These are phyloP conservation scores for Premnoplex brunnescens DNA, from an alignment of 2,797 vertebrate species.

Conservation along the genomic window DNA sequence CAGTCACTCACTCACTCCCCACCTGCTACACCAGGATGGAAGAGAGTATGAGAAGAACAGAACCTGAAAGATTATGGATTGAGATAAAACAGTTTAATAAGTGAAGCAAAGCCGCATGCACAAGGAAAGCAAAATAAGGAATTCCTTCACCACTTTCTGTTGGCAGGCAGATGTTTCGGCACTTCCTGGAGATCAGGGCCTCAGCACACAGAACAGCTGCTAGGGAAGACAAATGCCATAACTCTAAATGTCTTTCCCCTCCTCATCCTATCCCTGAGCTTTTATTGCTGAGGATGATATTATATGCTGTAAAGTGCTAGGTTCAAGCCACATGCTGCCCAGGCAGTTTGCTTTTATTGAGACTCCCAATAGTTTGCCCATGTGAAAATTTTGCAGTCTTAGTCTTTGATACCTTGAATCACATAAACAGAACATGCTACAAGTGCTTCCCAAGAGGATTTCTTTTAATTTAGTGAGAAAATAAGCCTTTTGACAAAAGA, in stretches of 20 bases:
- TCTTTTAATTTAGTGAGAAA: too few relatives aligned
- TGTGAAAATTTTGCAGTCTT: too few relatives aligned
- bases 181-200: not conserved
- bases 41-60: not conserved
- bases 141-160: not conserved
- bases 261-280: not conserved
- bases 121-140: not conserved
- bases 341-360: too few relatives aligned
- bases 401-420: too few relatives aligned
- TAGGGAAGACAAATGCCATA: not conserved
- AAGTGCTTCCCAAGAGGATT: too few relatives aligned
- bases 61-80: not conserved
- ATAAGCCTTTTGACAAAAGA: too few relatives aligned
- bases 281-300: not conserved
- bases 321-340: too few relatives aligned
- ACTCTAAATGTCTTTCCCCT: not conserved
- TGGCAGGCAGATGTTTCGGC: not conserved
- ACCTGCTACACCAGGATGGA: accelerated
- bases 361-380: too few relatives aligned
- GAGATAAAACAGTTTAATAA: not conserved
- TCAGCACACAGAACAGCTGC: not conserved
- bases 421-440: too few relatives aligned
- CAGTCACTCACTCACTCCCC: accelerated
- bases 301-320: too few relatives aligned
- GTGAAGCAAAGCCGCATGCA: not conserved